Evolutionary conservation across 2,888 invertebrate genomes (phyloP).

Genomic region (Cephus rjabovi): DNA sequence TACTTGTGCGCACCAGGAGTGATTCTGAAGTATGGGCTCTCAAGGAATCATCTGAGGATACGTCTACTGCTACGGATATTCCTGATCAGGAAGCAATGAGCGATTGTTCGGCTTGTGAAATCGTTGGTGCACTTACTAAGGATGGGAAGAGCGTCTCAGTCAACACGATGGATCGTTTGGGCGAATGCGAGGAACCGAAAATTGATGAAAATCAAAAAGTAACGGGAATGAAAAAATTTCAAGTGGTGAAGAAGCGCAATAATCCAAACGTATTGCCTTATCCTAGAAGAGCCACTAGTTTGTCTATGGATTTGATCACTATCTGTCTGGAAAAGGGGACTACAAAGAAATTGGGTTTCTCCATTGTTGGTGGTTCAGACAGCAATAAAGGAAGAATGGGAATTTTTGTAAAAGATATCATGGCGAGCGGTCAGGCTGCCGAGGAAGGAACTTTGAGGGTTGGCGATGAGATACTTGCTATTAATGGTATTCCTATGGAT

Average conservation of each 20-base stretch:
- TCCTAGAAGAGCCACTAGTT: conserved; percentile 47
- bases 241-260: conserved; percentile 53
- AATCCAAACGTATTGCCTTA: conserved; percentile 30
- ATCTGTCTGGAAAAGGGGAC: conserved; percentile 71
- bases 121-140: conserved; percentile 46
- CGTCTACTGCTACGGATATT: not conserved
- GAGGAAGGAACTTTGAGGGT: conserved; percentile 71
- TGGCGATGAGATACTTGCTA: conserved; percentile 73
- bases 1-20: conserved; percentile 42
- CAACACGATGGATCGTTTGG: conserved; percentile 25
- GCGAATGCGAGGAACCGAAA: not conserved
- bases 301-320: conserved; percentile 54
- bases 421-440: conserved; percentile 73
- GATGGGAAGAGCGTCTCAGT: conserved; percentile 47
- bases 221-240: conserved; percentile 68
- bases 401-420: conserved; percentile 74
- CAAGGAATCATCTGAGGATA: conserved; percentile 21
- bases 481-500: conserved; percentile 71
- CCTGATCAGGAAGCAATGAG: not conserved
- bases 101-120: conserved; percentile 30
- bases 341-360: conserved; percentile 73
- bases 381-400: conserved; percentile 73
- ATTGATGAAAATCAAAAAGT: conserved; percentile 40
- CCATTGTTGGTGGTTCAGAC: conserved; percentile 75
- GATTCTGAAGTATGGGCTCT: conserved; percentile 53